A percentile compares a stretch with the other conserved stretches of the same genome.
Conservation (phyloP, 1,140 invertebrate genomes). For the Scylla paramamosain region DNA sequence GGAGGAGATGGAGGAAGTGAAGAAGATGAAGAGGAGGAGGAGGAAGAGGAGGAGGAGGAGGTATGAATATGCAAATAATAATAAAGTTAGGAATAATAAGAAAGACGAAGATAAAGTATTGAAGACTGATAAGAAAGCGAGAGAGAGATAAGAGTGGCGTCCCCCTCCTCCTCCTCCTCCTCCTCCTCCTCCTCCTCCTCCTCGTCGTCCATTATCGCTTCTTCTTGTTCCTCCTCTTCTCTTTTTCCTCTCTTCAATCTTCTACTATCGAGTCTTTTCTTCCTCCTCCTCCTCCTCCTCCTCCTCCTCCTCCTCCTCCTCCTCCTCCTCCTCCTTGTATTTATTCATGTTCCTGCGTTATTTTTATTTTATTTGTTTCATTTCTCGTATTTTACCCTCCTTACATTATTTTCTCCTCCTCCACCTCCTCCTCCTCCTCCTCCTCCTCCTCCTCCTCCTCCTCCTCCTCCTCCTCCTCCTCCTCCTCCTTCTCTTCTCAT, state of each 20-base stretch:
- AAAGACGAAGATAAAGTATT: background rate
- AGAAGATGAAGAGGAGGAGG: background rate
- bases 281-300: background rate
- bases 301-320: background rate
- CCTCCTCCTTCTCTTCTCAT: no score
- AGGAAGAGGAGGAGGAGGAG: constrained; percentile 18
- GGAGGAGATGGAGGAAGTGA: background rate
- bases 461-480: no score
- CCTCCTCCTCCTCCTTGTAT: no score
- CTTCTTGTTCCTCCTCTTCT: background rate
- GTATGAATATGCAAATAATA: background rate
- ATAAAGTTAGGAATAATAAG: background rate
- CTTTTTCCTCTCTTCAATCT: background rate
- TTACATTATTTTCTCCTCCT: no score
- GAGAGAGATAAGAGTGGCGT: background rate
- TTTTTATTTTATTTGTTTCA: no score
- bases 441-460: no score
- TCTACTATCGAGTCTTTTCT: background rate
- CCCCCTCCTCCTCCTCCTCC: background rate
- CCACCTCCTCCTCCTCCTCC: no score
- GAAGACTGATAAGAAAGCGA: background rate
- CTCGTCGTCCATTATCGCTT: background rate
- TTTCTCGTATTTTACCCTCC: no score
- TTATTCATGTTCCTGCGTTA: no score
- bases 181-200: constrained; percentile 1